Conservation (phyloP, 2,113 vertebrate genomes). For the Sinocyclocheilus grahami region DNA sequence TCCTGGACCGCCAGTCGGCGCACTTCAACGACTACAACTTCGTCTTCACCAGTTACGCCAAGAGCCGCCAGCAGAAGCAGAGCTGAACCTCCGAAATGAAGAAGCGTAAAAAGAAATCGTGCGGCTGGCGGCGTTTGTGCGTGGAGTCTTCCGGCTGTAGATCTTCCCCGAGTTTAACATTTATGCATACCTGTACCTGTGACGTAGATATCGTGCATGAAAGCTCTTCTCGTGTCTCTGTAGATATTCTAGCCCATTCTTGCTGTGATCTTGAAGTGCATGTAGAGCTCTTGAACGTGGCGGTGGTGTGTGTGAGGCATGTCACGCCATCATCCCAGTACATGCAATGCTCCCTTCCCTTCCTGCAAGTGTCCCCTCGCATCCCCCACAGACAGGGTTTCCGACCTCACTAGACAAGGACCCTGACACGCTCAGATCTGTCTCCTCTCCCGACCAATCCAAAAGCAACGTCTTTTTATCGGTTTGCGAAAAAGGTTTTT, state of each 20-base stretch:
- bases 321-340: slow-evolving; percentile 76
- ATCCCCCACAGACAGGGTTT: slow-evolving; percentile 99
- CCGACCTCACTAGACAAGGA: slow-evolving; percentile 85
- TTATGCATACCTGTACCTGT: slow-evolving; percentile 92
- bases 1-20: slow-evolving; percentile 94
- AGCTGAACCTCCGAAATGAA: slow-evolving; percentile 93
- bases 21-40: slow-evolving; percentile 99
- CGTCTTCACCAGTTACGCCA: slow-evolving; percentile 96
- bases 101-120: slow-evolving; percentile 87
- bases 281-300: slow-evolving; percentile 87
- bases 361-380: slow-evolving; percentile 92
- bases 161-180: slow-evolving; percentile 84
- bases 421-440: slow-evolving; percentile 80
- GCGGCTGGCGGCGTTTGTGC: slow-evolving; percentile 64
- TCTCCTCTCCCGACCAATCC: slow-evolving; percentile 47
- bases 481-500: neutral
- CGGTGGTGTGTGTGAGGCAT: slow-evolving; percentile 76
- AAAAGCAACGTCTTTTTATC: neutral
- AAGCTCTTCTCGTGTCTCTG: slow-evolving; percentile 93
- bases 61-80: slow-evolving; percentile 87
- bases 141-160: slow-evolving; percentile 76
- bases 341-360: slow-evolving; percentile 80
- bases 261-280: slow-evolving; percentile 99
- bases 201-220: slow-evolving; percentile 96
- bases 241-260: slow-evolving; percentile 95